A percentile compares a stretch with the other conserved stretches of the same genome.
Evolutionary conservation across 2,888 invertebrate species (phyloP).

Genomic region (Microctonus brassicae): DNA sequence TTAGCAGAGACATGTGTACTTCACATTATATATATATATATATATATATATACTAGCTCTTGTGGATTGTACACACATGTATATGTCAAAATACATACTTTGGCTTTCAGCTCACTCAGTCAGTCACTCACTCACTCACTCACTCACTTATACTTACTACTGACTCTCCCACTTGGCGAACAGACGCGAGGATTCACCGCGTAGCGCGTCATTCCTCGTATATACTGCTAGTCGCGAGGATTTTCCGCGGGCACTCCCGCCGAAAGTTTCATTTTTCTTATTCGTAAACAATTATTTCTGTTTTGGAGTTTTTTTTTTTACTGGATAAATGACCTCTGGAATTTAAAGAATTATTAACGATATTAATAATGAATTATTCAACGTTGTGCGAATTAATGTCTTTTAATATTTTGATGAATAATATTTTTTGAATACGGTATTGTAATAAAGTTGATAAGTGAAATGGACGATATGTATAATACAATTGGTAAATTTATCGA

Average conservation of each 20-base stretch:
- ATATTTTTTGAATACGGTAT: too few relatives aligned
- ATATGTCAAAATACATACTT: neutral
- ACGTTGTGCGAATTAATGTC: too few relatives aligned
- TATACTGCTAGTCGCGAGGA: constrained; percentile 14
- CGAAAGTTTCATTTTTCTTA: neutral
- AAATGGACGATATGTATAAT: neutral
- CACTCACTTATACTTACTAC: too few relatives aligned
- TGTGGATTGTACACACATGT: neutral
- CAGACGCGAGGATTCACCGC: constrained; percentile 20
- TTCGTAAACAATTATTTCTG: too few relatives aligned
- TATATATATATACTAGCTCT: neutral
- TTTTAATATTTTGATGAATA: too few relatives aligned
- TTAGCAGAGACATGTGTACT: neutral
- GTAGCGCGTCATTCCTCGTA: constrained; percentile 19
- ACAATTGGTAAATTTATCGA: neutral
- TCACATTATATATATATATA: constrained; percentile 2
- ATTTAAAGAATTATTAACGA: too few relatives aligned
- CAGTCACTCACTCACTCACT: constrained; percentile 18
- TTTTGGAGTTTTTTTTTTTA: too few relatives aligned
- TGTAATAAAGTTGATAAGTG: neutral
- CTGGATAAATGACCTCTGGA: too few relatives aligned
- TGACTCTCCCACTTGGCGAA: constrained; percentile 24
- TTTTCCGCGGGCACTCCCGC: constrained; percentile 22
- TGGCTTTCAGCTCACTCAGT: neutral
- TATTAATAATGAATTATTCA: too few relatives aligned